Evolutionary conservation across 2,888 invertebrate species (phyloP), one percentile per base, ranked within the genome.

Genomic region (Drosophila mimica): DNA sequence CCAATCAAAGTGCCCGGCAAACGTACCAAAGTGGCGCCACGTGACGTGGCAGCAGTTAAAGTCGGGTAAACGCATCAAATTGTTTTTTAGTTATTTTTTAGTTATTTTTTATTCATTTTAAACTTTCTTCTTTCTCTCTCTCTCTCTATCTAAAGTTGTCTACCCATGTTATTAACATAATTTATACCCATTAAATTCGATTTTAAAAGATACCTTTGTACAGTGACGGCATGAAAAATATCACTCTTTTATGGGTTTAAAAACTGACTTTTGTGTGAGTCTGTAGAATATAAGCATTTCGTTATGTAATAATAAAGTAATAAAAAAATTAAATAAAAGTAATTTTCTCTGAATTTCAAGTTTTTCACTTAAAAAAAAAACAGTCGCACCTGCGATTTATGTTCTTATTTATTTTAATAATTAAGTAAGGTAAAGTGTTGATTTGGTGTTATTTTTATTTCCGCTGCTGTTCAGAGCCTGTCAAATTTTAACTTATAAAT

Each of bases 1-100:
- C 25, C 53, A 54, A 54, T 57, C n/a, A 31, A 57, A 56, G 38
- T 56, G 20, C 40, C 30, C 8, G 13, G 36, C 40, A 11, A 46
- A 25, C 48, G 30, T 2, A 13, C 56, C 38, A n/a, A 38, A 56
- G 56, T 56, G 38, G 8, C 9, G 15, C n/a, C 56, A 40, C 30
- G 20, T 43, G 31, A 25, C 25, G 43, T 31, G 57, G 31, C 11
- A 43, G 40, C 38, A 40, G 8, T n/a, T 56, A 49, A 49, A 11
- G 15, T 46, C 46, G 15, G 36, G 17, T 36, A 17, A 54, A 13
- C 36, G 36, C 36, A 38, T 13, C 17, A 9, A 33, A 36, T 54
- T 36, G 11, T 53, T 15, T 54, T 33, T 52, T n/a, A 5, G 4
- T 40, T 11, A n/a, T 53, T 15, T 54, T 33, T 52, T n/a, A 5